A percentile compares a stretch with the other conserved stretches of the same genome.
phyloP scores from a whole-genome alignment of 1,140 invertebrate species.

The Steinernema feltiae region DNA sequence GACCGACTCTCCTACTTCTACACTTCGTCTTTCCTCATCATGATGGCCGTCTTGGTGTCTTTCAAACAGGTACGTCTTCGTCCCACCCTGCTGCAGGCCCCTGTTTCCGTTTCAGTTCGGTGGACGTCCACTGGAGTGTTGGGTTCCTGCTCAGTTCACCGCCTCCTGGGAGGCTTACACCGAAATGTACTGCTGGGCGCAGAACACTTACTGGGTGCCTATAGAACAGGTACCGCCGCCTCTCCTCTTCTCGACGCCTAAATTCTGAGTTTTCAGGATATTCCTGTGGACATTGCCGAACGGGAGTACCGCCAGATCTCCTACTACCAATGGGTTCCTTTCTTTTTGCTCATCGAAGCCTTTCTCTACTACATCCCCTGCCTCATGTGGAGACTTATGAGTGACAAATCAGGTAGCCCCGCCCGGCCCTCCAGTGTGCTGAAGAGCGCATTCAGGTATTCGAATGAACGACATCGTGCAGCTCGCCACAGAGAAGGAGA shows the following conservation, averaged over 20 bases:
- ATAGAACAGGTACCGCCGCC: conserved; percentile 40
- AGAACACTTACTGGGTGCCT: conserved; percentile 58
- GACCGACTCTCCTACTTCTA: conserved; percentile 63
- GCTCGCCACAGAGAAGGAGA: conserved; percentile 58
- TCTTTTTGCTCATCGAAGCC: conserved; percentile 58
- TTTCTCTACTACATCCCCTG: conserved; percentile 57
- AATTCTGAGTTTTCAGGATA: conserved; percentile 43
- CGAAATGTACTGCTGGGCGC: conserved; percentile 59
- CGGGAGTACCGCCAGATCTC: conserved; percentile 57
- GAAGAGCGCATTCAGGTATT: conserved; percentile 41
- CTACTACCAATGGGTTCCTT: conserved; percentile 64
- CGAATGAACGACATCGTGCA: conserved; percentile 58
- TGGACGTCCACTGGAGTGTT: conserved; percentile 57
- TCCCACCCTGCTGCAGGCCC: background rate
- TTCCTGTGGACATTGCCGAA: conserved; percentile 54
- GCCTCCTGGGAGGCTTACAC: conserved; percentile 58
- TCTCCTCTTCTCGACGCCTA: background rate
- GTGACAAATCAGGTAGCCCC: conserved; percentile 54
- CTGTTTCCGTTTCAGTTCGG: conserved; percentile 45
- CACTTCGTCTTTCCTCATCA: conserved; percentile 62
- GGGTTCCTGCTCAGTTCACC: conserved; percentile 55
- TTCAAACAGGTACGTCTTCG: conserved; percentile 59
- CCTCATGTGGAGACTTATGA: conserved; percentile 56
- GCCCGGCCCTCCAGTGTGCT: background rate
- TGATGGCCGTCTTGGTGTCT: conserved; percentile 62